Evolutionary conservation across 2,113 vertebrate genomes (phyloP).

Genomic region (Smithornis capensis): DNA sequence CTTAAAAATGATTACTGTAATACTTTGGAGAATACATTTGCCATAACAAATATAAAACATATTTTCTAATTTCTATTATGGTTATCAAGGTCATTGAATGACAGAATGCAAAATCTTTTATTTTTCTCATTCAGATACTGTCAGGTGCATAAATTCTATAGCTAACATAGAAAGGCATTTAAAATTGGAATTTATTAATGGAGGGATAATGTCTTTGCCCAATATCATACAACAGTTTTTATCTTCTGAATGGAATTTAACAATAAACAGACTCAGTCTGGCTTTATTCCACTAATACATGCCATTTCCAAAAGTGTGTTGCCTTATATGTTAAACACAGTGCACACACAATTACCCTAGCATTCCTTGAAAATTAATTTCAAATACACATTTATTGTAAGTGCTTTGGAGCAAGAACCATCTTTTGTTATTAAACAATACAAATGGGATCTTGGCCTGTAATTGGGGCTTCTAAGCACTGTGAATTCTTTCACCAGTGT

Average conservation of each 20-base stretch:
- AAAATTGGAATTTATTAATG: constrained; percentile 34
- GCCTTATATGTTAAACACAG: constrained; percentile 26
- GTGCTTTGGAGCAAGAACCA: constrained; percentile 39
- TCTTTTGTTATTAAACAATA: constrained; percentile 61
- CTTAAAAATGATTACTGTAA: constrained; percentile 53
- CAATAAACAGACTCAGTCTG: neutral
- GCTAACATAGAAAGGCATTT: constrained; percentile 24
- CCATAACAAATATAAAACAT: constrained; percentile 17
- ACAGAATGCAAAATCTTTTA: constrained; percentile 40
- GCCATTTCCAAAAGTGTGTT: constrained; percentile 45
- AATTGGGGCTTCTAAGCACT: constrained; percentile 56
- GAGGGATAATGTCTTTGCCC: constrained; percentile 33
- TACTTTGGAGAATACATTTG: constrained; percentile 23
- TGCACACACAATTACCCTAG: constrained; percentile 12
- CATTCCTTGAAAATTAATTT: constrained; percentile 64
- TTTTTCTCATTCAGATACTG: constrained; percentile 22
- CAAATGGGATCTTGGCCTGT: constrained; percentile 50
- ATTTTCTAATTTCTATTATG: constrained; percentile 49
- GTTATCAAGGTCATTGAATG: constrained; percentile 40
- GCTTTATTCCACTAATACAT: constrained; percentile 42
- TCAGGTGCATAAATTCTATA: constrained; percentile 29
- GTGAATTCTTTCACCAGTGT: constrained; percentile 51
- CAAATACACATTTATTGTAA: constrained; percentile 56
- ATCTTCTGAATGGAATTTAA: constrained; percentile 34
- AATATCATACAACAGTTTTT: constrained; percentile 42